A percentile compares a stretch with the other conserved stretches of the same genome.
These are phyloP conservation scores for Hippocampus mohnikei DNA, from an alignment of 2,113 vertebrate species.

Conservation along the genomic window DNA sequence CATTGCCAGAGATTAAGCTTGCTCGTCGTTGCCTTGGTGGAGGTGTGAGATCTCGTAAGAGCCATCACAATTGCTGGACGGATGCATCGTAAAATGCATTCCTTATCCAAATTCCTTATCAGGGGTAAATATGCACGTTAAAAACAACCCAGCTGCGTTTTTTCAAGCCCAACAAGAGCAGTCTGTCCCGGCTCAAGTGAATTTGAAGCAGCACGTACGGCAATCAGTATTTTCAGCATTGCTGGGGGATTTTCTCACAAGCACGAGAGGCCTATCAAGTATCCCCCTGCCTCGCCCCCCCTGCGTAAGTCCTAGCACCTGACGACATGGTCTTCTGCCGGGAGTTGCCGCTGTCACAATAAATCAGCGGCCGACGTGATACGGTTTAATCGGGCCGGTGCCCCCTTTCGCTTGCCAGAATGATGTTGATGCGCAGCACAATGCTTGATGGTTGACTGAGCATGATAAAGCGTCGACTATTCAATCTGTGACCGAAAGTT, in stretches of 20 bases:
- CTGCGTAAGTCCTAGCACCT: conserved; percentile 49
- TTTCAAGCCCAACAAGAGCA: conserved; percentile 18
- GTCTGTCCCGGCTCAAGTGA: conserved; percentile 36
- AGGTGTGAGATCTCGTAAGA: too few species aligned
- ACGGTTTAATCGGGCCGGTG: conserved; percentile 59
- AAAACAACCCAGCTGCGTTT: conserved; percentile 37
- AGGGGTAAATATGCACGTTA: neutral
- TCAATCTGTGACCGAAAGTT: too few species aligned
- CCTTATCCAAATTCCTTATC: neutral
- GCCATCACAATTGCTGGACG: too few species aligned
- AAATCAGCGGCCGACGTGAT: conserved; percentile 59
- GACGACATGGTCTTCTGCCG: conserved; percentile 58
- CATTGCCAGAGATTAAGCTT: too few species aligned
- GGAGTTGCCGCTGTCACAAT: conserved; percentile 67
- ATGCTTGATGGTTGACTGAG: conserved; percentile 68
- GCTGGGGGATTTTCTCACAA: conserved; percentile 49
- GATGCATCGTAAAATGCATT: neutral
- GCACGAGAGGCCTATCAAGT: conserved; percentile 57
- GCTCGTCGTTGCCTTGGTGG: too few species aligned
- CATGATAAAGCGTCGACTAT: conserved; percentile 18
- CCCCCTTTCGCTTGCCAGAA: conserved; percentile 50
- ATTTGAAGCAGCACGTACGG: conserved; percentile 8
- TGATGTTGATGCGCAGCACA: conserved; percentile 4
- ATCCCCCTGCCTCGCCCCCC: conserved; percentile 24
- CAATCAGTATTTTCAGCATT: conserved; percentile 45